Base-by-base conservation (phyloP, 2,888 invertebrate species). In the Calameuta idolon region DNA sequence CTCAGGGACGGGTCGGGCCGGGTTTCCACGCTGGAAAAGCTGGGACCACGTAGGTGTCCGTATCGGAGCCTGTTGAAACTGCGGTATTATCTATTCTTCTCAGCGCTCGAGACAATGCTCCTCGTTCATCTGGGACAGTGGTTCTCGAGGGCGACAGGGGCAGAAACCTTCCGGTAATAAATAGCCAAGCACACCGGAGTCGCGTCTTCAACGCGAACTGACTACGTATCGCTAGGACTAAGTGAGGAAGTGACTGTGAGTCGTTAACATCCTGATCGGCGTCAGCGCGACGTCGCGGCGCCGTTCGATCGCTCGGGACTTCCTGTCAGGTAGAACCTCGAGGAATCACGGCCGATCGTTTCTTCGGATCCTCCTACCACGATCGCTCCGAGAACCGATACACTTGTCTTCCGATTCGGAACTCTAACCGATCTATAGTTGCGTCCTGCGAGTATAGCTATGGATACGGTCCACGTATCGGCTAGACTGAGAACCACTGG, bases 41-140 rank as follows among this genome's bases (percentile, higher is more conserved):
- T 40, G 31, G n/a, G 35, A 79, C 77, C 74, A 74, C 78, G 82
- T 82, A 74, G 82, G 82, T 69, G 82, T 82, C 78, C 75, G 34
- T 80, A 79, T 77, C 79, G 74, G 75, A 71, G 71, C 71, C 71
- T 34, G 71, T 71, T 71, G 71, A 71, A 71, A 71, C 71, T 4
- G 34, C 71, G 31, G 71, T 71, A 71, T 69, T 74, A 76, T 34
- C 71, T 76, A 76, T 79, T 79, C 81, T 78, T 78, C 76, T 77
- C 69, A 69, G 80, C 79, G 74, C 34, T n/a, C 74, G 68, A 76
- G 79, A 81, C 82, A 79, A 80, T 80, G 79, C 77, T 79, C 71
- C 75, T 80, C 81, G 79, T 82, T 78, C 78, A 80, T 81, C 80
- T 76, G 75, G 77, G 77, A 79, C 81, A 69, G 71, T 69, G 78